Evolutionary conservation across 2,113 vertebrate species (phyloP).

Genomic region (Oryzias melastigma): DNA sequence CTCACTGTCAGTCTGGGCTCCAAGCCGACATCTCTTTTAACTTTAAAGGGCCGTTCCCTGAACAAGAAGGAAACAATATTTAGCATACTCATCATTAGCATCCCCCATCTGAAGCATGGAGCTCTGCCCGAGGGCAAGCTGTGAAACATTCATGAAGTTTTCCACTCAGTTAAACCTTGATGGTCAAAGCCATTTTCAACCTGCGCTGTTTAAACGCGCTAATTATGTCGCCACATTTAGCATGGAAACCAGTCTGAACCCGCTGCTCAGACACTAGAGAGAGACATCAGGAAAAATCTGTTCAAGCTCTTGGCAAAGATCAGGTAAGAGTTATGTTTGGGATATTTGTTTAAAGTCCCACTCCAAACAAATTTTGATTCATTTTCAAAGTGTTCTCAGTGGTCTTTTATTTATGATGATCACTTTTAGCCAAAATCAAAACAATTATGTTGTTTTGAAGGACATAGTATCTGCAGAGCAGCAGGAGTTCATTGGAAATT

Average conservation of each 20-base stretch:
- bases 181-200: constrained; percentile 37
- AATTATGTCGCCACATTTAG: constrained; percentile 47
- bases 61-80: constrained; percentile 30
- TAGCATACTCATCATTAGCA: constrained; percentile 21
- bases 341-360: no score
- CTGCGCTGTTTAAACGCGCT: constrained; percentile 28
- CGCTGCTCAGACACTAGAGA: no score
- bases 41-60: constrained; percentile 9
- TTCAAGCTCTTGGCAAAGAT: no score
- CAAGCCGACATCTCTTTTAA: constrained; percentile 19
- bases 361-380: no score
- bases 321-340: no score
- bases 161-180: constrained; percentile 39
- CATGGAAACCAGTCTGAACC: background rate
- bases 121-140: constrained; percentile 4
- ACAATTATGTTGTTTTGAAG: no score
- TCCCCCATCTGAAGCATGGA: constrained; percentile 44
- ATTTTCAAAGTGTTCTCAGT: no score
- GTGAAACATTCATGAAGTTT: constrained; percentile 25
- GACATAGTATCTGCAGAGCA: no score
- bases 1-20: background rate
- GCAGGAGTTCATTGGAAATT: no score
- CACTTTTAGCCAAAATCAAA: no score
- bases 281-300: no score
- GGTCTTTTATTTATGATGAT: no score